Percentiles rank a stretch among this genome's conserved stretches.
Conservation (phyloP, 64 coral and sea anemone genomes). For the Orbicella faveolata region DNA sequence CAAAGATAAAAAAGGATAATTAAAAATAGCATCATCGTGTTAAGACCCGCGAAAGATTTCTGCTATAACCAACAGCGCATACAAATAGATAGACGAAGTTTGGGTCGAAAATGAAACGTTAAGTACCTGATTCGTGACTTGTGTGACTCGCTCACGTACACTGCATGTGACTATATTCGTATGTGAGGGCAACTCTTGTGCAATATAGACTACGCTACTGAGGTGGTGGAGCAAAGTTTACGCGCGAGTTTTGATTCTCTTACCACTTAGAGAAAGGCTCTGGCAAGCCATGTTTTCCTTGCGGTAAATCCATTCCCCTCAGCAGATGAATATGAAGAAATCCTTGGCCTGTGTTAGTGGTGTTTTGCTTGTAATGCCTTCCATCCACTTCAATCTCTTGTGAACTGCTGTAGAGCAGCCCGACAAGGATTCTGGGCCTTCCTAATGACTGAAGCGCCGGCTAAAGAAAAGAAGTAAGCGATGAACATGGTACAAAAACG, state of each 20-base stretch:
- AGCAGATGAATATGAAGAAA: conserved; percentile 93
- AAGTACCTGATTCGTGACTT: too few relatives aligned
- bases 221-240: too few relatives aligned
- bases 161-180: too few relatives aligned
- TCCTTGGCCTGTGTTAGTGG: conserved; percentile 60
- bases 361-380: conserved; percentile 86
- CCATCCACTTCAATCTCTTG: conserved; percentile 91
- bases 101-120: too few relatives aligned
- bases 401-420: conserved; percentile 92
- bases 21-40: not conserved
- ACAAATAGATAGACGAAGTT: too few relatives aligned
- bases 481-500: not conserved
- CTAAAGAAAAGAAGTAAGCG: conserved; percentile 2
- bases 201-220: too few relatives aligned
- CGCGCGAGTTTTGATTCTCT: not conserved
- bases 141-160: too few relatives aligned
- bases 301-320: conserved; percentile 64
- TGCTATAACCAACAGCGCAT: too few relatives aligned
- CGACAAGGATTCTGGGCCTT: conserved; percentile 76
- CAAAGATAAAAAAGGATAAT: not conserved
- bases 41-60: too few relatives aligned
- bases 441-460: conserved; percentile 63
- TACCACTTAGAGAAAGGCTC: conserved; percentile 90
- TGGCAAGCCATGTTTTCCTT: conserved; percentile 30
- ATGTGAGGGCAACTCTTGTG: too few relatives aligned